A percentile compares a stretch with the other conserved stretches of the same genome.
Evolutionary conservation across 2,113 vertebrate genomes (phyloP).

Genomic region (Loxodonta africana): DNA sequence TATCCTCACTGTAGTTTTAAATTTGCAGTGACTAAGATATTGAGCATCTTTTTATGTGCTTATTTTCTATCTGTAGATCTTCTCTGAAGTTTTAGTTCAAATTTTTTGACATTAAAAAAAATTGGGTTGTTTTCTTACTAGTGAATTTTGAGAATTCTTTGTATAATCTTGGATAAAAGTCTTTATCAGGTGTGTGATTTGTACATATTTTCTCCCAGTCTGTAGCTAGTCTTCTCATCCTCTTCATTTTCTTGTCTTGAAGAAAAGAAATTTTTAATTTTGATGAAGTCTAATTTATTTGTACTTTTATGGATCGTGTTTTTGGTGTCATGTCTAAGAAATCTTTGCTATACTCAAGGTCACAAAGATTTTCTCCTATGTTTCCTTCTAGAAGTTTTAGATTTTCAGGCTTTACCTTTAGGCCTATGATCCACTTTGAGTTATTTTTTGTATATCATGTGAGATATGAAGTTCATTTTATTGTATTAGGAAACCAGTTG

Average conservation of each 20-base stretch:
- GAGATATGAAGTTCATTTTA: neutral
- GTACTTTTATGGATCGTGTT: neutral
- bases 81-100: neutral
- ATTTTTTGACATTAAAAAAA: neutral
- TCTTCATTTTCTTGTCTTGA: neutral
- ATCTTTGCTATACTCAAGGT: neutral
- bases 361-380: neutral
- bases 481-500: neutral
- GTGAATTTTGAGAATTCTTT: neutral
- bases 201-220: neutral
- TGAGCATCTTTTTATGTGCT: neutral
- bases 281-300: constrained; percentile 1
- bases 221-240: neutral
- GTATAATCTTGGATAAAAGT: neutral
- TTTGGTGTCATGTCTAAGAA: neutral
- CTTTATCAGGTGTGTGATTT: neutral
- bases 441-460: neutral
- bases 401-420: neutral
- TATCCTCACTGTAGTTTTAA: neutral
- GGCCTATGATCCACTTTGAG: neutral
- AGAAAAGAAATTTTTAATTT: neutral
- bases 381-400: neutral
- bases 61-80: neutral
- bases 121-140: neutral
- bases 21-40: neutral